phyloP scores from a whole-genome alignment of 2,888 invertebrate genomes.

The Carabus problematicus region DNA sequence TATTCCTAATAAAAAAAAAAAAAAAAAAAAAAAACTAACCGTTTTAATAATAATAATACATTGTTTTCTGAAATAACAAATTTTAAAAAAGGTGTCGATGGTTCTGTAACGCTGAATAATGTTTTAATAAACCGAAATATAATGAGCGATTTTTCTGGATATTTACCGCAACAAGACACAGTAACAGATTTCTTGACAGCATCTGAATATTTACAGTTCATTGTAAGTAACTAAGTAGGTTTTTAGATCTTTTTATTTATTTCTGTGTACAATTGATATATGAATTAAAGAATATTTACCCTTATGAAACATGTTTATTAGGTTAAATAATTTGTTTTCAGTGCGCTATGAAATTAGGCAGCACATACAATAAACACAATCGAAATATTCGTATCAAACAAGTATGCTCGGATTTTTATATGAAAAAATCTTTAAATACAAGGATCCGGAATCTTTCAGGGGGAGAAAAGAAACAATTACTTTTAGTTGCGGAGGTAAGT shows the following conservation, averaged over 20 bases:
- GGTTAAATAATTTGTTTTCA: slow-evolving; percentile 53
- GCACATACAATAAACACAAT: slow-evolving; percentile 54
- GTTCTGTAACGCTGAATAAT: slow-evolving; percentile 50
- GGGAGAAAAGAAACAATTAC: slow-evolving; percentile 84
- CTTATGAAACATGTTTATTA: too few species aligned
- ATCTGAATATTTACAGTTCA: slow-evolving; percentile 81
- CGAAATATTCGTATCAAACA: slow-evolving; percentile 63
- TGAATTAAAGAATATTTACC: too few species aligned
- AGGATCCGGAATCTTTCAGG: slow-evolving; percentile 80
- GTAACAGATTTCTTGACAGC: slow-evolving; percentile 79
- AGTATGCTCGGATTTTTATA: slow-evolving; percentile 64
- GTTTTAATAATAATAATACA: too few species aligned
- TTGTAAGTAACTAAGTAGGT: slow-evolving; percentile 64
- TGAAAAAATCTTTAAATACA: slow-evolving; percentile 74
- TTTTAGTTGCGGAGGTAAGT: slow-evolving; percentile 74
- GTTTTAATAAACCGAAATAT: slow-evolving; percentile 67
- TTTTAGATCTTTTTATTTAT: slow-evolving; percentile 21
- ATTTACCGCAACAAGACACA: slow-evolving; percentile 84
- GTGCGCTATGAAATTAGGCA: slow-evolving; percentile 79
- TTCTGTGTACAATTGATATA: slow-evolving; percentile 8
- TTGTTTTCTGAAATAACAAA: slow-evolving; percentile 5
- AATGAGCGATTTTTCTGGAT: slow-evolving; percentile 79
- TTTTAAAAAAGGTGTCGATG: slow-evolving; percentile 12
- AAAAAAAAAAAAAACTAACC: too few species aligned
- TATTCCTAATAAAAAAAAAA: not conserved